Base-by-base conservation (phyloP, 2,113 vertebrate species). In the Nibea albiflora region DNA sequence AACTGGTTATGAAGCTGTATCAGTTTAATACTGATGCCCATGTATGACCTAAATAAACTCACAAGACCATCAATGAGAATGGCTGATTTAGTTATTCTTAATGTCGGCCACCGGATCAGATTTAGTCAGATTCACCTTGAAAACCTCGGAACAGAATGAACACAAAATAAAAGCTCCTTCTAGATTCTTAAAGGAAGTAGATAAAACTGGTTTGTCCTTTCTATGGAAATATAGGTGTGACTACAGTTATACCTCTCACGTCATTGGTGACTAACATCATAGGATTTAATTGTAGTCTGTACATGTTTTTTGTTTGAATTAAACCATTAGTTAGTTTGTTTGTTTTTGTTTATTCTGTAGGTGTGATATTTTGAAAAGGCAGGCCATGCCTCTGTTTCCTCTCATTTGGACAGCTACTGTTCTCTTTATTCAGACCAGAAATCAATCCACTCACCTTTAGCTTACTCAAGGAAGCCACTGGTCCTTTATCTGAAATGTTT, bases 151-250 rank as follows among this genome's bases (percentile, higher is more conserved):
- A 39, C 35, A 39, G 7, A 39, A 39, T 39, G 7, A 39, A 39
- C 35, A 39, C 35, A 39, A 39, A 39, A 39, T 39, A 39, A 9
- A 39, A 39, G 35, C 35, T 39, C 35, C 8, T 39, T 39, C 6
- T 35, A 35, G 6, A 35, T 7, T 35, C 7, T 35, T 35, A 35
- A 8, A 80, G 64, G 62, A 73, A 70, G 64, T 76, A 66, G 60
- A 82, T 67, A 42, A 63, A 80, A 52, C 12, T 4, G 60, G 63
- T 70, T 86, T 83, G 61, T 73, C 17, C 69, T 85, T 86, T 86
- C 77, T 26, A 35, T 50, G 47, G 58, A 35, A 28, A 66, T 82
- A 63, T 71, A 47, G 62, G 42, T 71, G 53, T 52, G 17, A 47
- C 54, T 47, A 10, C 60, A 76, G 16, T 9, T 4, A 5, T 53